Evolutionary conservation across 1,140 invertebrate genomes (phyloP).

Genomic region (Luehdorfia chinensis): DNA sequence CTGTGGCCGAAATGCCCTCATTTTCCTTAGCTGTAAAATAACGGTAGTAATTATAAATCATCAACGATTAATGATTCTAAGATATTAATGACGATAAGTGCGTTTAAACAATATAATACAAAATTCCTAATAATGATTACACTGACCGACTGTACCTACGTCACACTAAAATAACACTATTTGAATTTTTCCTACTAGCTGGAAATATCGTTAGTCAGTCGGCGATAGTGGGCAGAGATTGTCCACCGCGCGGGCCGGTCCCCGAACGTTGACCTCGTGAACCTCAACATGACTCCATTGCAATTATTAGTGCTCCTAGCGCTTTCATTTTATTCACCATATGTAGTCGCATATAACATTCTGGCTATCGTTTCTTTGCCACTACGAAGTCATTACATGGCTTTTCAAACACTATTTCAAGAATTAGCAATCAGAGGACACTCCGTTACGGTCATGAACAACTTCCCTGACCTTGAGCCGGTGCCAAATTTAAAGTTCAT

Average conservation of each 20-base stretch:
- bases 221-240: conserved; percentile 18
- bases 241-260: conserved; percentile 14
- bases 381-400: conserved; percentile 65
- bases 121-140: too few species aligned
- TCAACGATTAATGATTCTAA: too few species aligned
- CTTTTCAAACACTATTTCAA: conserved; percentile 56
- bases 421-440: conserved; percentile 65
- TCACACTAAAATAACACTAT: background rate
- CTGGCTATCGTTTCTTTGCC: conserved; percentile 56
- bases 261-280: conserved; percentile 25
- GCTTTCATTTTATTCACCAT: conserved; percentile 16
- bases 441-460: conserved; percentile 65
- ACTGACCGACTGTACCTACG: too few species aligned
- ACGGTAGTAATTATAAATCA: too few species aligned
- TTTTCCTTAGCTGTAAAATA: too few species aligned
- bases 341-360: conserved; percentile 39
- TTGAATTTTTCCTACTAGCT: background rate
- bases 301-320: conserved; percentile 19
- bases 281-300: conserved; percentile 18
- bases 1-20: too few species aligned
- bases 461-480: conserved; percentile 42
- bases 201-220: conserved; percentile 17
- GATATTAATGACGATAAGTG: too few species aligned
- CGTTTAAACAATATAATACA: too few species aligned
- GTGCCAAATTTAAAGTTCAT: conserved; percentile 45